Percentiles rank a stretch among this genome's conserved stretches.
Conservation (phyloP, 1,140 invertebrate species). For the Phymastichus coffea region DNA sequence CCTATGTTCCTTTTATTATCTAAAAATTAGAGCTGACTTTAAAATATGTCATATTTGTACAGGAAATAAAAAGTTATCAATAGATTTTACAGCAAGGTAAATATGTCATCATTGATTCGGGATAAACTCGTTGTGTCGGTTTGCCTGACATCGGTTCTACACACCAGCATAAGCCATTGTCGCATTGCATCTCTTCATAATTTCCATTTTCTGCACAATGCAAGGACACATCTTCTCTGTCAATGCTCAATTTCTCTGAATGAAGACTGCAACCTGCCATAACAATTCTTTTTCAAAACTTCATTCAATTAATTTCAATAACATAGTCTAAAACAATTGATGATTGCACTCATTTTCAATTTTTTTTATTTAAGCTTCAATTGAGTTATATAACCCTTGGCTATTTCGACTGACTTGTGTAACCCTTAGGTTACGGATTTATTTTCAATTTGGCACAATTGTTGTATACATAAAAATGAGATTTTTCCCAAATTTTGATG, state of each 20-base stretch:
- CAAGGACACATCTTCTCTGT: slow-evolving; percentile 35
- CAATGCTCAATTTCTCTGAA: slow-evolving; percentile 18
- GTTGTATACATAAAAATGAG: too few species aligned
- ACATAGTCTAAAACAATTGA: neutral
- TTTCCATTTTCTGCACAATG: slow-evolving; percentile 48
- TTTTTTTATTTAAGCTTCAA: too few species aligned
- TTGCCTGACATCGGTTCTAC: slow-evolving; percentile 38
- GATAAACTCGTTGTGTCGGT: slow-evolving; percentile 36
- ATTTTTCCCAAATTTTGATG: too few species aligned
- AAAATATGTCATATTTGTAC: neutral
- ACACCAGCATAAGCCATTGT: slow-evolving; percentile 49
- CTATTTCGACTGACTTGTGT: too few species aligned
- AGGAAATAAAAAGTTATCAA: too few species aligned
- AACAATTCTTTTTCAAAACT: neutral
- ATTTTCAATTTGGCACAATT: too few species aligned
- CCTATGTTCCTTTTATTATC: slow-evolving; percentile 27
- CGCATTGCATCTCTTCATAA: slow-evolving; percentile 50
- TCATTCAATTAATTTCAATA: slow-evolving; percentile 6
- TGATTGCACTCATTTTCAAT: too few species aligned
- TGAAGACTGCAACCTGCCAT: slow-evolving; percentile 34
- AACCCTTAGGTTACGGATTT: too few species aligned
- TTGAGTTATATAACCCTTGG: too few species aligned
- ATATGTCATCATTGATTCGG: slow-evolving; percentile 36
- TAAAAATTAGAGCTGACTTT: slow-evolving; percentile 17
- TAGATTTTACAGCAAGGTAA: slow-evolving; percentile 49